These are phyloP conservation scores for Pogona vitticeps DNA, from an alignment of 2,113 vertebrate species.

Conservation along the genomic window DNA sequence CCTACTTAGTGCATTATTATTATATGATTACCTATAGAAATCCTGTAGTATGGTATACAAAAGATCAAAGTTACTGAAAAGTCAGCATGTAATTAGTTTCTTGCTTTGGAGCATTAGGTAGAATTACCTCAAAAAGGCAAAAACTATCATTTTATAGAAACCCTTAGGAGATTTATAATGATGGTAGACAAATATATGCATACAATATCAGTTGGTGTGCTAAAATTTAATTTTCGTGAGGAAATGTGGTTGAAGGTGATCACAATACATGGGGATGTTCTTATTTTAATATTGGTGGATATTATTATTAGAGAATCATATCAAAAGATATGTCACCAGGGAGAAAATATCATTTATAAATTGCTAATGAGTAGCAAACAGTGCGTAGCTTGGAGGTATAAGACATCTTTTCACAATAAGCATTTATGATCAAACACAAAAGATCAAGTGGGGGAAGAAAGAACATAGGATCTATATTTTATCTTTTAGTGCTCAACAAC, in stretches of 20 bases:
- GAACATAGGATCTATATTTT: slow-evolving; percentile 73
- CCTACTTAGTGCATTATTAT: slow-evolving; percentile 80
- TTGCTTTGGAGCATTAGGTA: slow-evolving; percentile 86
- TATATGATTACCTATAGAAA: slow-evolving; percentile 85
- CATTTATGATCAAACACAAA: slow-evolving; percentile 84
- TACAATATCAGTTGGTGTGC: slow-evolving; percentile 86
- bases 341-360: slow-evolving; percentile 99
- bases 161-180: slow-evolving; percentile 88
- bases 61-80: slow-evolving; percentile 87
- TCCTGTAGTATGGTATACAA: slow-evolving; percentile 74
- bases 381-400: slow-evolving; percentile 90
- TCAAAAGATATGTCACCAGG: slow-evolving; percentile 98
- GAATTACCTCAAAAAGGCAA: slow-evolving; percentile 86
- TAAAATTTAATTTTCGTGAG: slow-evolving; percentile 85
- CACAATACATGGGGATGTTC: slow-evolving; percentile 88
- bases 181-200: slow-evolving; percentile 87
- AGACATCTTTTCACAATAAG: slow-evolving; percentile 84
- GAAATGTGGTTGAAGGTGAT: slow-evolving; percentile 88
- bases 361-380: slow-evolving; percentile 98
- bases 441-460: slow-evolving; percentile 73
- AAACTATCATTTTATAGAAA: slow-evolving; percentile 85
- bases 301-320: slow-evolving; percentile 98
- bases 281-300: slow-evolving; percentile 97
- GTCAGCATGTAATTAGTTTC: slow-evolving; percentile 88
- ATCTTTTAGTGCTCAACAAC: slow-evolving; percentile 68